Evolutionary conservation across 2,797 vertebrate genomes (phyloP).

Genomic region (Rhinophrynus dorsalis): DNA sequence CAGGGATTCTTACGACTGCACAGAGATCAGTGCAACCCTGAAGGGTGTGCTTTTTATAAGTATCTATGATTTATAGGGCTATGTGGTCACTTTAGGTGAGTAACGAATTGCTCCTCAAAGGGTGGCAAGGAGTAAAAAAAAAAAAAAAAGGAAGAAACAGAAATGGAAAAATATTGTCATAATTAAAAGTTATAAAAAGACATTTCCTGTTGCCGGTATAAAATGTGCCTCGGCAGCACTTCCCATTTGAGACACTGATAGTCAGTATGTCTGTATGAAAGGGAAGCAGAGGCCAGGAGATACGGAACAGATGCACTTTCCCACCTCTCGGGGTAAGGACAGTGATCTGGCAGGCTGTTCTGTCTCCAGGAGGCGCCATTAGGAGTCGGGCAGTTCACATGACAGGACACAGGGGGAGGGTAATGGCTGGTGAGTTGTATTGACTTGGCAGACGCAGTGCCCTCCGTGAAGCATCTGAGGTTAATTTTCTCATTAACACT

Average conservation of each 20-base stretch:
- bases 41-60: too few species aligned
- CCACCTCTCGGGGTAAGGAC: conserved; percentile 18
- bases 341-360: conserved; percentile 6
- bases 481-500: conserved; percentile 32
- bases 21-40: too few species aligned
- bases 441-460: conserved; percentile 6
- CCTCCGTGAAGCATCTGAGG: conserved; percentile 18
- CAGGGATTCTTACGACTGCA: too few species aligned
- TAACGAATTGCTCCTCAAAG: too few species aligned
- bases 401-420: conserved; percentile 2
- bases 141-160: background rate
- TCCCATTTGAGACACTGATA: conserved; percentile 40
- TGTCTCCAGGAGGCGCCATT: background rate
- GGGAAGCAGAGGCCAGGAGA: background rate
- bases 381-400: background rate
- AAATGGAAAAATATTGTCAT: background rate
- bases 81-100: too few species aligned
- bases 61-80: too few species aligned
- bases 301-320: conserved; percentile 38
- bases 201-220: conserved; percentile 19
- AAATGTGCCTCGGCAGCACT: conserved; percentile 25
- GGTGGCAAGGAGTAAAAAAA: too few species aligned
- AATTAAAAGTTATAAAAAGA: conserved; percentile 42
- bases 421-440: conserved; percentile 15
- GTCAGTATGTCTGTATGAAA: conserved; percentile 1